These are phyloP conservation scores for Ophion costatus DNA, from an alignment of 2,888 invertebrate species.

Conservation along the genomic window DNA sequence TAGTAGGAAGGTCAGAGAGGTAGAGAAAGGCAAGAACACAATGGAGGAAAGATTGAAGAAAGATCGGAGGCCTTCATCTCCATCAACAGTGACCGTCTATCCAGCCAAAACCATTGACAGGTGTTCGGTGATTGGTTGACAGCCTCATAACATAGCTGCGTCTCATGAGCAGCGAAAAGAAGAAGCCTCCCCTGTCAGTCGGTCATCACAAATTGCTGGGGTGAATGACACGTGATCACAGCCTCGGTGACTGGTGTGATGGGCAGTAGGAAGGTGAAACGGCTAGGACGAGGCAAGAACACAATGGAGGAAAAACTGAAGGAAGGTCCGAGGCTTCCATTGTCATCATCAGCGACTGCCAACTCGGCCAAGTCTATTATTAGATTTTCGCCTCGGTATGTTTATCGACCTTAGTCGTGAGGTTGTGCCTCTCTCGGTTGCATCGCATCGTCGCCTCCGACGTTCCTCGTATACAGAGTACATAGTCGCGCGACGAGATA, in stretches of 20 bases:
- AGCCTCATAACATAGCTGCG: no score
- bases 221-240: no score
- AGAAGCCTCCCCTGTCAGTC: no score
- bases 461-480: constrained; percentile 21
- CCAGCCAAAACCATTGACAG: constrained; percentile 62
- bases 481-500: constrained; percentile 34
- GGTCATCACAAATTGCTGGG: no score
- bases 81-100: constrained; percentile 51
- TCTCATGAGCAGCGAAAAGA: no score
- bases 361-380: constrained; percentile 64
- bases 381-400: constrained; percentile 54
- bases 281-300: neutral
- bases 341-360: constrained; percentile 47
- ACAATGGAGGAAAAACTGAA: neutral
- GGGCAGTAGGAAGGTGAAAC: neutral
- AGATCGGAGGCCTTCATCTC: constrained; percentile 7
- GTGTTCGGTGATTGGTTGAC: constrained; percentile 11
- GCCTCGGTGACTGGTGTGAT: no score
- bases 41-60: neutral
- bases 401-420: constrained; percentile 64
- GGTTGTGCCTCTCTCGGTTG: constrained; percentile 28
- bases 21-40: neutral
- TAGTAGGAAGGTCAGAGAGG: neutral
- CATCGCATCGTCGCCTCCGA: constrained; percentile 31
- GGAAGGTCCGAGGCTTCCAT: constrained; percentile 17